phyloP scores from a whole-genome alignment of 2,888 invertebrate species.

The Microdon myrmicae region DNA sequence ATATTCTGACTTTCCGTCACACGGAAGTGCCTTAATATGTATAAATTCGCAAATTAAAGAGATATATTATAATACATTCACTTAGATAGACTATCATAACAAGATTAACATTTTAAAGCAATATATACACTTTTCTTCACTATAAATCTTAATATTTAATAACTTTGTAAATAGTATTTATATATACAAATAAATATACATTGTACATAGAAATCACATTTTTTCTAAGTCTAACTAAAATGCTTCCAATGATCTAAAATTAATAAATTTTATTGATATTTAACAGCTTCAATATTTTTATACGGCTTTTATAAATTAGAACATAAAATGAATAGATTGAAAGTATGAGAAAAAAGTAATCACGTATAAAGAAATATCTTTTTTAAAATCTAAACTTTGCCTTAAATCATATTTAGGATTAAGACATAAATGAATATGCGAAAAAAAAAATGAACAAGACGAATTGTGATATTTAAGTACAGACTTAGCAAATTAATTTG shows the following conservation, averaged over 20 bases:
- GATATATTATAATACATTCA: conserved; percentile 12
- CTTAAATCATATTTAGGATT: conserved; percentile 55
- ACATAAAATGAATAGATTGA: conserved; percentile 26
- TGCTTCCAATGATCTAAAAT: conserved; percentile 37
- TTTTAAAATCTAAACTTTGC: conserved; percentile 25
- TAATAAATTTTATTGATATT: conserved; percentile 55
- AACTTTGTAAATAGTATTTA: conserved; percentile 3
- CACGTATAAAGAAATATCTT: conserved; percentile 28
- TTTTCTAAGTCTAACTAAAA: conserved; percentile 35
- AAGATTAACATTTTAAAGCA: conserved; percentile 31
- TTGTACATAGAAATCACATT: conserved; percentile 16
- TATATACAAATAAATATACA: conserved; percentile 21
- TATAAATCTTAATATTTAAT: not conserved
- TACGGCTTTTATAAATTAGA: conserved; percentile 56
- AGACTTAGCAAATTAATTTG: conserved; percentile 42
- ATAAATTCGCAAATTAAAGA: conserved; percentile 28
- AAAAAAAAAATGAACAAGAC: conserved; percentile 6
- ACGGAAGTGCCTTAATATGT: conserved; percentile 66
- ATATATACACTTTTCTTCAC: conserved; percentile 46
- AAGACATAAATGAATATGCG: conserved; percentile 28
- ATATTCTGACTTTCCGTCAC: conserved; percentile 64
- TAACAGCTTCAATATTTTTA: conserved; percentile 54
- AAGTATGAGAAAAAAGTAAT: conserved; percentile 36
- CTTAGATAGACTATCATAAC: conserved; percentile 15
- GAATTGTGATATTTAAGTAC: conserved; percentile 47